Conservation (phyloP, 2,113 vertebrate genomes). For the Tapirus terrestris region DNA sequence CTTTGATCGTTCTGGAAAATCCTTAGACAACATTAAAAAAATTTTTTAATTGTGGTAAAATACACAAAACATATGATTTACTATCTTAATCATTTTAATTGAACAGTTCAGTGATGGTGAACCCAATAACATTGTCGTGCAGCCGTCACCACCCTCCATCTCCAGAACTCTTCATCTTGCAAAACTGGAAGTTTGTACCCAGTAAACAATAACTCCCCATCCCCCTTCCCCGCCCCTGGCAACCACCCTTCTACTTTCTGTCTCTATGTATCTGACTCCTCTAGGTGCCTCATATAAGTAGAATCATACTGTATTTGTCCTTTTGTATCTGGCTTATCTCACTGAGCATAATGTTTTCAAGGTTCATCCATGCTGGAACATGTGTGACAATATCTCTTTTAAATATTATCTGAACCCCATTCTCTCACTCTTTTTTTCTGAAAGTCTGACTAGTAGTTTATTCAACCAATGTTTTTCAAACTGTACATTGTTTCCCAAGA, state of each 20-base stretch:
- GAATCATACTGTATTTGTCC: neutral
- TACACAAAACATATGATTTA: neutral
- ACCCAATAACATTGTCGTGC: neutral
- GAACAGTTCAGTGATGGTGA: too few species aligned
- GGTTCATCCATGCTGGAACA: neutral
- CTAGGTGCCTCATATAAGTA: neutral
- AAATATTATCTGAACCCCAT: neutral
- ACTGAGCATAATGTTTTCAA: neutral
- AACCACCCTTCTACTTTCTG: neutral
- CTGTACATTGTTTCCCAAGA: neutral
- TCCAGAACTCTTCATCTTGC: neutral
- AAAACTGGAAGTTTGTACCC: neutral
- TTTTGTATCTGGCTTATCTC: neutral
- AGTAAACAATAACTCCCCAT: neutral
- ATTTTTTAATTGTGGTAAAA: neutral
- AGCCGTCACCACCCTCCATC: too few species aligned
- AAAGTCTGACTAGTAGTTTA: neutral
- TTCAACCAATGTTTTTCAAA: conserved; percentile 13
- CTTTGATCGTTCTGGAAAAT: neutral
- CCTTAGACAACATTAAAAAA: neutral
- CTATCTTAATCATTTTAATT: neutral
- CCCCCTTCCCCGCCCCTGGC: too few species aligned
- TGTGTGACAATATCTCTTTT: neutral
- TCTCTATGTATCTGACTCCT: neutral
- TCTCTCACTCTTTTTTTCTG: neutral